phyloP scores from a whole-genome alignment of 53 echinoderm and acorn worm genomes.

The Antedon mediterranea region DNA sequence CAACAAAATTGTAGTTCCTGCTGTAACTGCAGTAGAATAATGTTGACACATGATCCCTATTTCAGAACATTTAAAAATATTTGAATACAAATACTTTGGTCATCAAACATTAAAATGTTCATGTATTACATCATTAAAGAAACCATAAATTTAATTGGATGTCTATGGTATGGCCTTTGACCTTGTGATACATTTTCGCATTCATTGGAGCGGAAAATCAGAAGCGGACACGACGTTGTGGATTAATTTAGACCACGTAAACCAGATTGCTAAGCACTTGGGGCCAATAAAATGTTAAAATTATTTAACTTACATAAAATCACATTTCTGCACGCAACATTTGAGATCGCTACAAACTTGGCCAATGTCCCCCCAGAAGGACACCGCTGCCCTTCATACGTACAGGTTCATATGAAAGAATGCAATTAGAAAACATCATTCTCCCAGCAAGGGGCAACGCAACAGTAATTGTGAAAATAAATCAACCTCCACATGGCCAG shows the following conservation, averaged over 20 bases:
- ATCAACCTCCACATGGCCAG: background rate
- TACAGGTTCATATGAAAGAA: background rate
- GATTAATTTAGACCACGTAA: background rate
- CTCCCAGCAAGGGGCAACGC: background rate
- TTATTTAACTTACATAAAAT: background rate
- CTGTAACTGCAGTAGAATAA: too few relatives aligned
- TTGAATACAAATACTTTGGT: too few relatives aligned
- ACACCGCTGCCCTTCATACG: background rate
- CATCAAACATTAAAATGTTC: too few relatives aligned
- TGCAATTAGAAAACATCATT: background rate
- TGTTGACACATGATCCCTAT: too few relatives aligned
- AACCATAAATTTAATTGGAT: too few relatives aligned
- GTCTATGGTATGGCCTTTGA: too few relatives aligned
- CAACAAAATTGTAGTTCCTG: too few relatives aligned
- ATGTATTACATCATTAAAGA: too few relatives aligned
- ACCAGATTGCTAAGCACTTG: background rate
- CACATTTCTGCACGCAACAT: background rate
- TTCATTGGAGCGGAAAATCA: background rate
- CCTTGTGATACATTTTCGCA: background rate
- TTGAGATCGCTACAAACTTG: background rate
- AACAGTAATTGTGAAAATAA: background rate
- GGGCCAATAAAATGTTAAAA: background rate
- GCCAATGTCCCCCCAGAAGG: background rate
- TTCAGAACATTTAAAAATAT: too few relatives aligned
- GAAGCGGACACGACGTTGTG: background rate